A percentile compares a stretch with the other conserved stretches of the same genome.
Conservation (phyloP, 1,140 invertebrate species). For the Araneus ventricosus region DNA sequence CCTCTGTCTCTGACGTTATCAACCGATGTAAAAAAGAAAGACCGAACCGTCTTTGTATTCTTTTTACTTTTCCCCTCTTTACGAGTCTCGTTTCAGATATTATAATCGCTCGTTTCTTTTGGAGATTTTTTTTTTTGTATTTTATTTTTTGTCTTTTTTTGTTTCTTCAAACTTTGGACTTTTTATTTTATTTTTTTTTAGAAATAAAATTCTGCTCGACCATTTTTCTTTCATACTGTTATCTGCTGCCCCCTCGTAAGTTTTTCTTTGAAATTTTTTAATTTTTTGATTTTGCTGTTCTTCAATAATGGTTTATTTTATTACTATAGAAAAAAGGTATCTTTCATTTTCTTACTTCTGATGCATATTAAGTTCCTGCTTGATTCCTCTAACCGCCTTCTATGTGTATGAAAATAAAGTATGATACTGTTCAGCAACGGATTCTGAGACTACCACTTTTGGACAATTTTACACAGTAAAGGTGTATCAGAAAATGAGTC, state of each 20-base stretch:
- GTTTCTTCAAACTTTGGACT: slow-evolving; percentile 43
- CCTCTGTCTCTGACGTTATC: slow-evolving; percentile 39
- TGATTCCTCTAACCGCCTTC: background rate
- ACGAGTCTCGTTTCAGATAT: slow-evolving; percentile 63
- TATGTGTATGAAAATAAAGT: no score
- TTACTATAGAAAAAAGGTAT: background rate
- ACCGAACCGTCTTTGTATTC: slow-evolving; percentile 16
- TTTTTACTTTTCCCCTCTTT: slow-evolving; percentile 25
- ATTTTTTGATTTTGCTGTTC: background rate
- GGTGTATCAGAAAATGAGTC: no score
- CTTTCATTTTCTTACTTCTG: background rate
- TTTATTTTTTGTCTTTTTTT: background rate
- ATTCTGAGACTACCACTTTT: no score
- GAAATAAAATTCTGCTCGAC: no score
- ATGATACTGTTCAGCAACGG: no score
- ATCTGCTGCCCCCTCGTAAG: background rate
- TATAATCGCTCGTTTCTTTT: slow-evolving; percentile 63
- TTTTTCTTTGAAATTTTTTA: no score
- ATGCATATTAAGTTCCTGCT: background rate
- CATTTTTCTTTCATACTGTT: slow-evolving; percentile 14
- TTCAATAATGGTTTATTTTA: background rate
- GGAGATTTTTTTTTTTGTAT: background rate
- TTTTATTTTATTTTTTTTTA: background rate
- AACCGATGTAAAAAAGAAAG: background rate
- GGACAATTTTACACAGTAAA: no score